Conservation (phyloP, 2,888 invertebrate genomes). For the Machimus atricapillus region DNA sequence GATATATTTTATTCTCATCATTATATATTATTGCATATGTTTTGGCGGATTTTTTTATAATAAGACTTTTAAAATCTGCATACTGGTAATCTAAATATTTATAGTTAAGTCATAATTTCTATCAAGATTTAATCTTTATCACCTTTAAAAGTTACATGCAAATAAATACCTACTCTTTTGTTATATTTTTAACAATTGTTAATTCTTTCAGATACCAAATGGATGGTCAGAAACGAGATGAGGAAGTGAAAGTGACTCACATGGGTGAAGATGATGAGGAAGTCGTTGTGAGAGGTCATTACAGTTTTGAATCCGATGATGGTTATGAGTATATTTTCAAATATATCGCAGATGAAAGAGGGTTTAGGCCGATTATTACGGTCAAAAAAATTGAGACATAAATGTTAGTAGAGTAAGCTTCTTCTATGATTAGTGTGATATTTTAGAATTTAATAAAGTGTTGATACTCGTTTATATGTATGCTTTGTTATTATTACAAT, state of each 20-base stretch:
- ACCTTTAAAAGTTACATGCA: too few species aligned
- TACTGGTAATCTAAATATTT: too few species aligned
- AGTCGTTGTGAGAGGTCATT: conserved; percentile 56
- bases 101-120: too few species aligned
- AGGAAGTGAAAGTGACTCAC: conserved; percentile 52
- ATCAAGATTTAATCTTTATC: too few species aligned
- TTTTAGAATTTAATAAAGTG: neutral
- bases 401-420: neutral
- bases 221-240: conserved; percentile 57
- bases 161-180: too few species aligned
- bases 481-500: neutral
- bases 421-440: neutral
- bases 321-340: conserved; percentile 65
- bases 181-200: neutral
- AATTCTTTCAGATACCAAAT: conserved; percentile 55
- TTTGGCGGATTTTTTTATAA: too few species aligned
- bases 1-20: too few species aligned
- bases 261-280: conserved; percentile 38
- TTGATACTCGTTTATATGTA: neutral
- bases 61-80: too few species aligned
- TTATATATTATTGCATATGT: too few species aligned
- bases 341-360: conserved; percentile 68
- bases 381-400: conserved; percentile 51
- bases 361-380: conserved; percentile 63
- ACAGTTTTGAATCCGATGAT: conserved; percentile 65